phyloP scores from a whole-genome alignment of 2,888 invertebrate genomes.

The Dynastes grantii region DNA sequence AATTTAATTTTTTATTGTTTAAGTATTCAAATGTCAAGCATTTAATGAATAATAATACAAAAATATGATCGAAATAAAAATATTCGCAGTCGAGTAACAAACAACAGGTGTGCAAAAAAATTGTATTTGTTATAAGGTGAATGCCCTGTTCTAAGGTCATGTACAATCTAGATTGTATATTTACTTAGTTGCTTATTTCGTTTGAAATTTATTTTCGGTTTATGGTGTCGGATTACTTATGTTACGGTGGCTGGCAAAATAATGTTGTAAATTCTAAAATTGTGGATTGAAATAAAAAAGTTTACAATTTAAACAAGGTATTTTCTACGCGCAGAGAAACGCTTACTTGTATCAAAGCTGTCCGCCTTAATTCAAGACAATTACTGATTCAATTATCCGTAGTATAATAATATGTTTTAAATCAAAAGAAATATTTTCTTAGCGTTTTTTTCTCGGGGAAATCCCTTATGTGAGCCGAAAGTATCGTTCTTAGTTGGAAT shows the following conservation, averaged over 20 bases:
- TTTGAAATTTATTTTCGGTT: neutral
- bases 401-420: too few species aligned
- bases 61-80: slow-evolving; percentile 15
- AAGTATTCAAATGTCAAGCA: neutral
- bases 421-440: too few species aligned
- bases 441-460: too few species aligned
- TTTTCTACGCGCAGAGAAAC: too few species aligned
- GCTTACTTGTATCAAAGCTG: too few species aligned
- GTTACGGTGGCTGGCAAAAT: neutral
- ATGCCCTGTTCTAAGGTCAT: slow-evolving; percentile 31
- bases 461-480: too few species aligned
- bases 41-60: slow-evolving; percentile 5
- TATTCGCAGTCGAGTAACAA: slow-evolving; percentile 14
- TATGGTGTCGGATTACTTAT: neutral
- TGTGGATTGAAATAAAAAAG: neutral
- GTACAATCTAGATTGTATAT: slow-evolving; percentile 11
- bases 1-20: slow-evolving; percentile 6
- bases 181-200: slow-evolving; percentile 11
- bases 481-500: too few species aligned
- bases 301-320: neutral
- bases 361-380: too few species aligned
- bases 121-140: slow-evolving; percentile 37
- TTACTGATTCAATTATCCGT: too few species aligned
- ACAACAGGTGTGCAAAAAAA: slow-evolving; percentile 40
- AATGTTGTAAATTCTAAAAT: neutral